A percentile compares a stretch with the other conserved stretches of the same genome.
Evolutionary conservation across 2,113 vertebrate species (phyloP).

Genomic region (Forbesichthys agassizii): DNA sequence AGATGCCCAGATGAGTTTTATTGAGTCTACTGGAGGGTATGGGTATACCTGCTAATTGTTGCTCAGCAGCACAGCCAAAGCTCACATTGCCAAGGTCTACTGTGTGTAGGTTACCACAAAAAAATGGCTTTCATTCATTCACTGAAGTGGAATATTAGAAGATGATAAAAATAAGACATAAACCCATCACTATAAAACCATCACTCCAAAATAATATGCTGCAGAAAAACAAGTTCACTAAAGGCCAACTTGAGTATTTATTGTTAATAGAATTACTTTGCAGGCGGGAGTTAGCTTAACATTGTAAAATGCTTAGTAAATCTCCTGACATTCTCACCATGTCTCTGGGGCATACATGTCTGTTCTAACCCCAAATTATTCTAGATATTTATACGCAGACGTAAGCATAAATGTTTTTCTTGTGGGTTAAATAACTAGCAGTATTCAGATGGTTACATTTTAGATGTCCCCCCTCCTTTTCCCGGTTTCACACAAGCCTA

Average conservation of each 20-base stretch:
- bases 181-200: background rate
- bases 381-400: constrained; percentile 59
- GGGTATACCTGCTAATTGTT: background rate
- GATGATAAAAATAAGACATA: too few species aligned
- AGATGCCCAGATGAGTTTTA: background rate
- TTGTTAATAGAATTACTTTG: constrained; percentile 13
- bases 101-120: background rate
- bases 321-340: constrained; percentile 55
- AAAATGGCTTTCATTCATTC: constrained; percentile 17
- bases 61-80: background rate
- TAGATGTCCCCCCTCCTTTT: background rate
- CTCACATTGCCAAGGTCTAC: too few species aligned
- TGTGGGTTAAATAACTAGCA: constrained; percentile 39
- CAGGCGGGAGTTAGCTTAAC: constrained; percentile 3
- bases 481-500: constrained; percentile 22
- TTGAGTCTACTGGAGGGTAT: background rate
- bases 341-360: constrained; percentile 48
- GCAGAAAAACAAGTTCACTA: background rate
- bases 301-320: constrained; percentile 9
- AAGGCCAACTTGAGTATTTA: constrained; percentile 4
- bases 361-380: constrained; percentile 65
- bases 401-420: constrained; percentile 38
- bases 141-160: too few species aligned
- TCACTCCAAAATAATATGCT: background rate
- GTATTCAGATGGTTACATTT: constrained; percentile 13